phyloP scores from a whole-genome alignment of 2,797 vertebrate species.

The Alcedo quadribrachys region DNA sequence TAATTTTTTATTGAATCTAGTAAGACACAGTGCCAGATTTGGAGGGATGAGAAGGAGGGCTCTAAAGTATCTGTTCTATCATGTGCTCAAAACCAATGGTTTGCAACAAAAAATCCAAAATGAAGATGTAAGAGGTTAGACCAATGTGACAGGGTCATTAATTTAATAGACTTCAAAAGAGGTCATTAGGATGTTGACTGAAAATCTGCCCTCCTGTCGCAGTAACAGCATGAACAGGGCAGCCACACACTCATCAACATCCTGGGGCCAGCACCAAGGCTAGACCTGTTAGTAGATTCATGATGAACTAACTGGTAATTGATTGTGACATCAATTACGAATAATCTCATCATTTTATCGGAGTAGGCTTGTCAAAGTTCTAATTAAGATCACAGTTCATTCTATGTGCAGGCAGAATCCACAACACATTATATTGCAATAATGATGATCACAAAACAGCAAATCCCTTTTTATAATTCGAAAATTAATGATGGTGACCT shows the following conservation, averaged over 20 bases:
- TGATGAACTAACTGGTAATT: slow-evolving; percentile 94
- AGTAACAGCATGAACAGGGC: slow-evolving; percentile 83
- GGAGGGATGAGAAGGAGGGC: slow-evolving; percentile 11
- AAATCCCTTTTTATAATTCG: slow-evolving; percentile 83
- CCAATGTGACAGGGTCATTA: slow-evolving; percentile 84
- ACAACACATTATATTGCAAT: slow-evolving; percentile 92
- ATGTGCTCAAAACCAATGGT: slow-evolving; percentile 69
- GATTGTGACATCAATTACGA: slow-evolving; percentile 99
- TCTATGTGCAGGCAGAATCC: slow-evolving; percentile 92
- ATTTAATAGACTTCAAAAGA: slow-evolving; percentile 90
- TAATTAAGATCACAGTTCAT: slow-evolving; percentile 98
- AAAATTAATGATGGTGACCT: slow-evolving; percentile 82
- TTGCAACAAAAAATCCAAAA: slow-evolving; percentile 75
- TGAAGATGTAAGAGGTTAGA: slow-evolving; percentile 80
- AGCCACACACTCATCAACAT: slow-evolving; percentile 87
- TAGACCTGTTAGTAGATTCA: slow-evolving; percentile 92
- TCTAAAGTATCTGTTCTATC: slow-evolving; percentile 64
- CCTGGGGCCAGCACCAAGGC: slow-evolving; percentile 92
- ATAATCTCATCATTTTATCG: slow-evolving; percentile 99
- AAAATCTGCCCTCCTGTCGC: slow-evolving; percentile 83
- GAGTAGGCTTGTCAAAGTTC: slow-evolving; percentile 97
- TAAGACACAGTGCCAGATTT: slow-evolving; percentile 31
- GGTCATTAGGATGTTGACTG: slow-evolving; percentile 87
- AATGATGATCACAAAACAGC: slow-evolving; percentile 91
- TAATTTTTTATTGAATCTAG: slow-evolving; percentile 3